Percentiles rank a stretch among this genome's conserved stretches.
These are phyloP conservation scores for Phrynosoma platyrhinos DNA, from an alignment of 2,113 vertebrate genomes.

Conservation along the genomic window DNA sequence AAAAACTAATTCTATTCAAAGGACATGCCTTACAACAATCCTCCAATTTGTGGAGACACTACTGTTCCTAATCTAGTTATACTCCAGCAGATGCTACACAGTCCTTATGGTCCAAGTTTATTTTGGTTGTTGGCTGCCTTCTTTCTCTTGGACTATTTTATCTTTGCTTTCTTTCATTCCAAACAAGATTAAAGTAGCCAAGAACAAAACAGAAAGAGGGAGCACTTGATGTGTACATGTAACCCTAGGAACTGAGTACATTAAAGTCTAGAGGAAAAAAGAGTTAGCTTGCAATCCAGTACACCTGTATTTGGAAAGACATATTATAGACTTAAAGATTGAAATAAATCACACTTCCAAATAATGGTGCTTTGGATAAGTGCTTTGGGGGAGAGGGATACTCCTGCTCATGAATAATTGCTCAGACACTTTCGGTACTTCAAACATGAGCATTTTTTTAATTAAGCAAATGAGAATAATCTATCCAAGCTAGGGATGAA, in stretches of 20 bases:
- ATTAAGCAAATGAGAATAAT: not conserved
- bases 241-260: not conserved
- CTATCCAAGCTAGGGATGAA: not conserved
- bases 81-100: conserved; percentile 30
- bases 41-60: conserved; percentile 37
- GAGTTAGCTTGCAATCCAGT: not conserved
- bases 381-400: not conserved
- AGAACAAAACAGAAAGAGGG: not conserved
- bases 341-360: not conserved
- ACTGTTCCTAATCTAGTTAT: conserved; percentile 57
- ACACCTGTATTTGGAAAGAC: not conserved
- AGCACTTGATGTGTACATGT: not conserved
- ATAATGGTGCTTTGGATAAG: not conserved
- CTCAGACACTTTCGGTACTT: not conserved
- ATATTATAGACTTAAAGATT: not conserved
- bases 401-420: not conserved
- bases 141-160: conserved; percentile 1
- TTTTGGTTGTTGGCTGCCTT: conserved; percentile 1
- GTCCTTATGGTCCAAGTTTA: conserved; percentile 18
- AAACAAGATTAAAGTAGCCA: not conserved
- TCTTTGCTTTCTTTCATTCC: not conserved
- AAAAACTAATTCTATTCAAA: conserved; percentile 61
- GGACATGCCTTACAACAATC: conserved; percentile 44
- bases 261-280: not conserved
- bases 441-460: not conserved